phyloP scores from a whole-genome alignment of 2,797 vertebrate species.

The Falco biarmicus region DNA sequence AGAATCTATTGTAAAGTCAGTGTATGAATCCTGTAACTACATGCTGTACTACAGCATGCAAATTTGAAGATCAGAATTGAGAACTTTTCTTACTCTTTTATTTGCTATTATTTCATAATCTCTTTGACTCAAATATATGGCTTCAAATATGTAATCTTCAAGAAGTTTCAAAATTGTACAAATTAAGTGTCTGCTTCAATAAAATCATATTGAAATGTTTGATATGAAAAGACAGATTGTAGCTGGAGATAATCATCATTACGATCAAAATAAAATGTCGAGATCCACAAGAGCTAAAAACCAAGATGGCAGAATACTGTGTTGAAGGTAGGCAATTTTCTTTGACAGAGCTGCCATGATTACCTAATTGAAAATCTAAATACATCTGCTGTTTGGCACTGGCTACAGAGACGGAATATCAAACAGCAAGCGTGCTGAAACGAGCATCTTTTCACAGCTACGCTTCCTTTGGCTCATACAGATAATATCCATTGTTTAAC shows the following conservation, averaged over 20 bases:
- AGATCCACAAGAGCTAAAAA: neutral
- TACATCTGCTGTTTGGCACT: neutral
- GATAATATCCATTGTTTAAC: neutral
- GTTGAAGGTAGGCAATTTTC: neutral
- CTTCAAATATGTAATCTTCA: neutral
- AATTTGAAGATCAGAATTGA: neutral
- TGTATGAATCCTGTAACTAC: neutral
- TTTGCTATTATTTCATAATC: neutral
- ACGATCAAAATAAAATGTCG: conserved; percentile 10
- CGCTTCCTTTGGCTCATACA: neutral
- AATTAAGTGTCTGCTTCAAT: neutral
- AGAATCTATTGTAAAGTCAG: neutral
- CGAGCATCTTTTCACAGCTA: neutral
- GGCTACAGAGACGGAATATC: neutral
- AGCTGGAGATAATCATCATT: neutral
- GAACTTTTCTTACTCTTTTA: neutral
- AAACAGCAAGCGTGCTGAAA: neutral
- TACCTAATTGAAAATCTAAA: neutral
- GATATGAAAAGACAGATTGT: neutral
- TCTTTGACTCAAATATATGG: neutral
- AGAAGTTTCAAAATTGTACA: neutral
- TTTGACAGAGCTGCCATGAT: neutral
- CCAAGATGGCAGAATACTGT: neutral
- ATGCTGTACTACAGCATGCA: neutral
- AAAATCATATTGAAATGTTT: conserved; percentile 16